phyloP scores from a whole-genome alignment of 2,113 vertebrate genomes.

The Eptesicus fuscus region DNA sequence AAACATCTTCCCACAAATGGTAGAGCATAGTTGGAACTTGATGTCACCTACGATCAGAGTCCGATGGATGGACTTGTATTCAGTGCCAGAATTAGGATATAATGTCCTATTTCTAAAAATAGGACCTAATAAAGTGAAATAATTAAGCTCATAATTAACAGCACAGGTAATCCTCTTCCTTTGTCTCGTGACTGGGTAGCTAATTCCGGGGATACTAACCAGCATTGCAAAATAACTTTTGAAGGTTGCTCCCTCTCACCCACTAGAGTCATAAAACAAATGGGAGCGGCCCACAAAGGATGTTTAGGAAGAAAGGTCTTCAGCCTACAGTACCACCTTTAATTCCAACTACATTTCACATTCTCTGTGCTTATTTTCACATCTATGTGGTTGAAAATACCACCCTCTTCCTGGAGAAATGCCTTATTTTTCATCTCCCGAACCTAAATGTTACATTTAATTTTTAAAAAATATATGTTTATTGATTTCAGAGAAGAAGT shows the following conservation, averaged over 20 bases:
- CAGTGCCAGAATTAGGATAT: constrained; percentile 60
- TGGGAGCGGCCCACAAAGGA: not conserved
- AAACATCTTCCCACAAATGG: constrained; percentile 44
- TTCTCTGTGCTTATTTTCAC: not conserved
- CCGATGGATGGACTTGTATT: constrained; percentile 24
- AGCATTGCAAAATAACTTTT: constrained; percentile 18
- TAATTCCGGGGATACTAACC: not conserved
- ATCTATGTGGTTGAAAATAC: not conserved
- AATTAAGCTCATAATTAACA: constrained; percentile 59
- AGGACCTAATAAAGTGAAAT: constrained; percentile 30
- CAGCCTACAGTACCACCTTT: not conserved
- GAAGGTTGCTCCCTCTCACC: not conserved
- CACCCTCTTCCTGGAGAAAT: not conserved
- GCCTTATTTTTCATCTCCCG: not conserved
- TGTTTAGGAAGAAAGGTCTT: constrained; percentile 6
- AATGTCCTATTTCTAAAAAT: constrained; percentile 49
- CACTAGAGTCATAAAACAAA: not conserved
- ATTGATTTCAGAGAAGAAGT: too few relatives aligned
- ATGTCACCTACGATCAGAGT: not conserved
- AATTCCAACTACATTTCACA: not conserved
- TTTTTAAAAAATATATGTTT: too few relatives aligned
- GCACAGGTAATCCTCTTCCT: not conserved
- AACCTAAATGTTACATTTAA: not conserved
- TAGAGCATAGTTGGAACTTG: constrained; percentile 48
- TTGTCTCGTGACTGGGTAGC: not conserved